These are phyloP conservation scores for Actinernus sp. DNA, from an alignment of 92 coral and sea anemone species.

Conservation along the genomic window DNA sequence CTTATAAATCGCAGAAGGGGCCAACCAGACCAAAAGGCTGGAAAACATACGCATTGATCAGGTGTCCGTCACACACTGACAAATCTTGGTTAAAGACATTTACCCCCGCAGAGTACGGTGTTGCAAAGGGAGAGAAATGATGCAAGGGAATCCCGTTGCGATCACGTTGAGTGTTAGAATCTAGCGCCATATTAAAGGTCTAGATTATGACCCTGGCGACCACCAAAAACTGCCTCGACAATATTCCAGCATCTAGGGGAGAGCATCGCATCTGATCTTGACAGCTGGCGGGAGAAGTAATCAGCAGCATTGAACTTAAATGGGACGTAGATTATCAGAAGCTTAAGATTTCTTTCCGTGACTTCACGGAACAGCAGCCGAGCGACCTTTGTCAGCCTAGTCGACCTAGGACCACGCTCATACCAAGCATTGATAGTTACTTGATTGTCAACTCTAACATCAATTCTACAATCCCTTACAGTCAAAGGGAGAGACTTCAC, in stretches of 20 bases:
- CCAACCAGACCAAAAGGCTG: no score
- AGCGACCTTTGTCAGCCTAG: conserved; percentile 1
- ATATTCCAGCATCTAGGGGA: conserved; percentile 9
- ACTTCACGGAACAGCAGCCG: conserved; percentile 6
- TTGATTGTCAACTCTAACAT: conserved; percentile 18
- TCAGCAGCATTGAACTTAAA: conserved; percentile 3
- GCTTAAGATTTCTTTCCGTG: conserved; percentile 4
- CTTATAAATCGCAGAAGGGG: conserved; percentile 24
- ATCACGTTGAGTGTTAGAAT: conserved; percentile 9
- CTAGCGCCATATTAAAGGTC: conserved; percentile 1
- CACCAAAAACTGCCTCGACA: conserved; percentile 1
- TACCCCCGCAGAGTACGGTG: no score
- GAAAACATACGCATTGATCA: conserved; percentile 8
- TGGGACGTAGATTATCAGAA: conserved; percentile 5
- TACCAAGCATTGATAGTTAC: conserved; percentile 10
- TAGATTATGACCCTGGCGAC: not conserved
- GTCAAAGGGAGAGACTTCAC: conserved; percentile 2
- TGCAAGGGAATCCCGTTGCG: conserved; percentile 7
- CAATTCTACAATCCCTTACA: no score
- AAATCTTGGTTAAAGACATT: conserved; percentile 14
- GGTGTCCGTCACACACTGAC: conserved; percentile 14
- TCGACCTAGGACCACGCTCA: conserved; percentile 15
- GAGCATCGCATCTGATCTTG: conserved; percentile 28
- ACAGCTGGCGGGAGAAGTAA: conserved; percentile 19
- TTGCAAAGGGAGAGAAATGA: conserved; percentile 9